Percentiles rank a stretch among this genome's conserved stretches.
Conservation (phyloP, 2,113 vertebrate species). For the Albula goreensis region DNA sequence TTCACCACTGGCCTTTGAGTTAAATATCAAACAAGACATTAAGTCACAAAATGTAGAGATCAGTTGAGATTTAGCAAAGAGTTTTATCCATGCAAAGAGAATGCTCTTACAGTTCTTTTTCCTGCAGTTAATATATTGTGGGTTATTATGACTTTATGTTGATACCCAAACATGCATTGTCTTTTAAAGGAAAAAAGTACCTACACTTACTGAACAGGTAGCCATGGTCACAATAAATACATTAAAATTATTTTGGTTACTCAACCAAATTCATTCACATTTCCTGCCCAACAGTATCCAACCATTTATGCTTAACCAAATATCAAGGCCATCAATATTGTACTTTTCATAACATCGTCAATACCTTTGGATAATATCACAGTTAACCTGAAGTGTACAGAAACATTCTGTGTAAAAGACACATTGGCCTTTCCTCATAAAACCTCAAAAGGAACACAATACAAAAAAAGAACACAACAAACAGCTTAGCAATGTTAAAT, state of each 20-base stretch:
- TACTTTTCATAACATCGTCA: not conserved
- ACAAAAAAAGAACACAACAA: not conserved
- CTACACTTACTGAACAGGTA: not conserved
- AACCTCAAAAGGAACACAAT: not conserved
- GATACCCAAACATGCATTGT: slow-evolving; percentile 14
- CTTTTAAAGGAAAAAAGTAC: not conserved
- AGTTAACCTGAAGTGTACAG: slow-evolving; percentile 12
- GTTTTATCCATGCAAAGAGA: slow-evolving; percentile 23
- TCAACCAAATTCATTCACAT: not conserved
- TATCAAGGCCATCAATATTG: not conserved
- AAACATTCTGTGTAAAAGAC: not conserved
- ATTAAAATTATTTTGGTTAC: not conserved
- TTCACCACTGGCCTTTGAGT: slow-evolving; percentile 20
- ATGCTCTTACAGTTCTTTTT: slow-evolving; percentile 5
- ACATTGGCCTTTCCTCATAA: not conserved
- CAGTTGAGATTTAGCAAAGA: slow-evolving; percentile 18
- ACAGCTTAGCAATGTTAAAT: not conserved
- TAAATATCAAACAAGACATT: slow-evolving; percentile 11
- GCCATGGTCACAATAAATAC: not conserved
- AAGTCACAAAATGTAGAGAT: slow-evolving; percentile 21
- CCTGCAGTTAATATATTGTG: slow-evolving; percentile 1
- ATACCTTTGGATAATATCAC: slow-evolving; percentile 17
- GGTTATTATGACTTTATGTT: not conserved
- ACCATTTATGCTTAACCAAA: not conserved
- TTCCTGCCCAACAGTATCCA: not conserved